Base-by-base conservation (phyloP, 2,797 vertebrate genomes). In the Nannoperca obscura region DNA sequence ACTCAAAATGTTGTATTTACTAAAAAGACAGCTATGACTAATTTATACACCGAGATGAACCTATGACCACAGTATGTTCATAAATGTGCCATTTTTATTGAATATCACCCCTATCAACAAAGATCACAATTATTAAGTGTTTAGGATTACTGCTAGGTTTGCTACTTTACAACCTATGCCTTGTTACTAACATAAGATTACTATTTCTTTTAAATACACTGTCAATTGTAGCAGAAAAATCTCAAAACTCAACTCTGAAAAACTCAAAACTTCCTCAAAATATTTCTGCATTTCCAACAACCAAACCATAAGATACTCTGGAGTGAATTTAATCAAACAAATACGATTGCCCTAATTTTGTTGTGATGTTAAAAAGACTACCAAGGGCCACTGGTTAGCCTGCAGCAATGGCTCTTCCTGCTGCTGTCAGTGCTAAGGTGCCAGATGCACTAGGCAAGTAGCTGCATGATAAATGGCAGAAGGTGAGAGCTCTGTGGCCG, bases 401-500 rank as follows among this genome's bases (percentile, higher is more conserved):
- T 68, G 86, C 80, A 88, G 91, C 86, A 49, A 74, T 62, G 69
- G 63, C 72, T 90, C 80, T 81, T 78, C 72, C 82, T 84, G 77
- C 81, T 84, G 80, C 86, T 80, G 80, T 75, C 75, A 52, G 46
- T 71, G 75, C 69, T 70, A 44, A 85, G 82, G 89, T 93, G 93
- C 91, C 93, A 93, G 92, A 92, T 92, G 85, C 30, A 70, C 81
- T 88, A 88, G 80, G 85, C 84, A 65, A 91, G 76, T 73, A 82
- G 80, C 84, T 47, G 78, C 86, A 91, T 93, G 92, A 94, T 89
- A 93, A 93, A 94, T 94, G 92, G 93, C 92, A 94, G 83, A 82
- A 91, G 93, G 88, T 92, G 87, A 91, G 85, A 75, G 77, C 86
- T 78, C 63, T 79, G 83, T n/a, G 86, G 80, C 90, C 65, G 86